Evolutionary conservation across 2,113 vertebrate species (phyloP).

Genomic region (Hemicordylus capensis): DNA sequence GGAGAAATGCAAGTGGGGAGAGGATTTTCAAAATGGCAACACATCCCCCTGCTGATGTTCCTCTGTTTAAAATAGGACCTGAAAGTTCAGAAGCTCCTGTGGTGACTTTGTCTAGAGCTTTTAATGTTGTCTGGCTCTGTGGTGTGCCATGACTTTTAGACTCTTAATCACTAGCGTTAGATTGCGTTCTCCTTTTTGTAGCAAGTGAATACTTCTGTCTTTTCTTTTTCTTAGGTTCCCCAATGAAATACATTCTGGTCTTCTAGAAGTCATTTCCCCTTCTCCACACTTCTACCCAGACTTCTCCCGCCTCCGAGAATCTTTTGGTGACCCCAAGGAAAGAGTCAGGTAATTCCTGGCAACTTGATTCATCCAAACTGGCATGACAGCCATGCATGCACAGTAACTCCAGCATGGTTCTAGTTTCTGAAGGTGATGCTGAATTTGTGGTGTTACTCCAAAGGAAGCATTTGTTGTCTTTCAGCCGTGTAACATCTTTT

Average conservation of each 20-base stretch:
- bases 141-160: constrained; percentile 12
- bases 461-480: background rate
- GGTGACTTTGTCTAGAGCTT: background rate
- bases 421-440: background rate
- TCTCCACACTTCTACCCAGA: constrained; percentile 94
- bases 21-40: background rate
- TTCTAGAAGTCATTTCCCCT: constrained; percentile 93
- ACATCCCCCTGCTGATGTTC: background rate
- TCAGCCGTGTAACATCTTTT: background rate
- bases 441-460: background rate
- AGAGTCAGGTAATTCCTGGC: constrained; percentile 85
- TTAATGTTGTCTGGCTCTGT: constrained; percentile 5
- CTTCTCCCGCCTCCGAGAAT: constrained; percentile 90
- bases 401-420: background rate
- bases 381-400: background rate
- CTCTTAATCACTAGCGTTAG: background rate
- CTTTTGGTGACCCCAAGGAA: constrained; percentile 94
- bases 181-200: background rate
- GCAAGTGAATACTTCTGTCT: constrained; percentile 39
- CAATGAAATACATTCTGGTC: constrained; percentile 89
- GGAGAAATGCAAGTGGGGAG: background rate
- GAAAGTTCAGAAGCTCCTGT: background rate
- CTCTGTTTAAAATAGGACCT: constrained; percentile 7
- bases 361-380: background rate
- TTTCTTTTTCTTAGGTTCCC: constrained; percentile 80